phyloP scores from a whole-genome alignment of 2,113 vertebrate genomes.

The Hydrochoerus hydrochaeris region DNA sequence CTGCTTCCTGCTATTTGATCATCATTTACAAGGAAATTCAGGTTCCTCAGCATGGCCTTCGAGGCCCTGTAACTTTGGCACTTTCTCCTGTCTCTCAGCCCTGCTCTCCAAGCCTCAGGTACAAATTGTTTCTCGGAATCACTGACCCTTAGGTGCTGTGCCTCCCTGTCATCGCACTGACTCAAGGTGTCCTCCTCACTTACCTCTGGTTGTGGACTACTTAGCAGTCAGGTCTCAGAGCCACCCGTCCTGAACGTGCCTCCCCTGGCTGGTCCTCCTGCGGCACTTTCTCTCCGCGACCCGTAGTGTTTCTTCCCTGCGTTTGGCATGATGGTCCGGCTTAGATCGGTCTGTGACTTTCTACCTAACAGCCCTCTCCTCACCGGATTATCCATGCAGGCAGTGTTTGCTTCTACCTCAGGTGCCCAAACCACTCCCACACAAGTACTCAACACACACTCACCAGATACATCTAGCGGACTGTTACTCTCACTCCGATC shows the following conservation, averaged over 20 bases:
- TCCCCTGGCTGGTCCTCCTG: background rate
- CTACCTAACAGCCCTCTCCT: background rate
- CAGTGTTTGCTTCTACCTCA: background rate
- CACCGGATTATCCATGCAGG: background rate
- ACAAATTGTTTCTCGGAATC: slow-evolving; percentile 10
- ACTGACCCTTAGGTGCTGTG: background rate
- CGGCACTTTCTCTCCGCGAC: background rate
- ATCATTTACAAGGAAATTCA: background rate
- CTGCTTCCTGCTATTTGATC: background rate
- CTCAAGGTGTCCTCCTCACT: background rate
- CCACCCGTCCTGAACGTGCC: background rate
- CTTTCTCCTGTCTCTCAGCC: background rate
- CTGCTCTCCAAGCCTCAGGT: background rate
- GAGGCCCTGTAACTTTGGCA: too few species aligned
- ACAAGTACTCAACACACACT: background rate
- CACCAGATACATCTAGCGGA: background rate
- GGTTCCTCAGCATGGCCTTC: background rate
- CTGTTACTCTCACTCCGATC: background rate
- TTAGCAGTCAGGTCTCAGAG: background rate
- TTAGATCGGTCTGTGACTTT: background rate
- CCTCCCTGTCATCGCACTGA: background rate
- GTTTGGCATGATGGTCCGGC: background rate
- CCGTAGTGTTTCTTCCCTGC: background rate
- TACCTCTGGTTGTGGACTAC: background rate
- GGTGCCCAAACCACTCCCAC: background rate